Percentiles rank a stretch among this genome's conserved stretches.
phyloP scores from a whole-genome alignment of 2,888 invertebrate genomes.

The Yponomeuta malinellus region DNA sequence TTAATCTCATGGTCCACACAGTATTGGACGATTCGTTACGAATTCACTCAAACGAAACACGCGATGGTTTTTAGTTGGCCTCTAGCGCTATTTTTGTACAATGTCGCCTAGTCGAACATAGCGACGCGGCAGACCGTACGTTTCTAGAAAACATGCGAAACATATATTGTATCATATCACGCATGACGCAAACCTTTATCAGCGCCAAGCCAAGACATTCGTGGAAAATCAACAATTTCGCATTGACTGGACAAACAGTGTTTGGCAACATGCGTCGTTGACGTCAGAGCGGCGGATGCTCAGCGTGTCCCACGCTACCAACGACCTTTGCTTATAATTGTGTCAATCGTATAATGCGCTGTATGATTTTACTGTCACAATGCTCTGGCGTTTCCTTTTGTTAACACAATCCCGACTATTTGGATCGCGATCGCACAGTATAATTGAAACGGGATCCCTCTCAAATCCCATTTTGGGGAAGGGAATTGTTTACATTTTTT shows the following conservation, averaged over 20 bases:
- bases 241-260: background rate
- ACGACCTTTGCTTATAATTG: constrained; percentile 11
- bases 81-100: background rate
- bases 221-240: constrained; percentile 3
- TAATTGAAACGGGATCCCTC: constrained; percentile 24
- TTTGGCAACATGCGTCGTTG: background rate
- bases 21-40: no score
- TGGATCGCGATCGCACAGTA: constrained; percentile 23
- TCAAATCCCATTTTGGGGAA: constrained; percentile 26
- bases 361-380: constrained; percentile 3
- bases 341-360: constrained; percentile 10
- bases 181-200: constrained; percentile 3
- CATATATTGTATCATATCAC: background rate
- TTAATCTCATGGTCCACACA: no score
- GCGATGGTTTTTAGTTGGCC: background rate
- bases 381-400: constrained; percentile 11
- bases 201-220: constrained; percentile 5
- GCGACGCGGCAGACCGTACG: background rate
- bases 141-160: background rate
- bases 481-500: constrained; percentile 71
- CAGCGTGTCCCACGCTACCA: constrained; percentile 7
- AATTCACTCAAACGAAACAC: no score
- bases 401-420: background rate
- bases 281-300: constrained; percentile 6
- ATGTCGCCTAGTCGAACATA: background rate